phyloP scores from a whole-genome alignment of 2,888 invertebrate species.

The Actias luna region DNA sequence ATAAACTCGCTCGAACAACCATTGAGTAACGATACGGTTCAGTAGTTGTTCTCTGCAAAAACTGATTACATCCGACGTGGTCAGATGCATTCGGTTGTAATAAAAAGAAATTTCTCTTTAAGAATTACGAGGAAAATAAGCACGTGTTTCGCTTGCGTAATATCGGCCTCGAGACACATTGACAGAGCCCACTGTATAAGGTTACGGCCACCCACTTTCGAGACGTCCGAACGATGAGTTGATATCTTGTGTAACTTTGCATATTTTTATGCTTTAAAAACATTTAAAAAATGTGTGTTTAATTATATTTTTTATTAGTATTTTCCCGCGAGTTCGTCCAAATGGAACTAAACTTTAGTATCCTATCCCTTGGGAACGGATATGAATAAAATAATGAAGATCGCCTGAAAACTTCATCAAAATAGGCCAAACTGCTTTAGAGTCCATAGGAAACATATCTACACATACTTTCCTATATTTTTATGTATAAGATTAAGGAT shows the following conservation, averaged over 20 bases:
- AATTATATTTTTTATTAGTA: no score
- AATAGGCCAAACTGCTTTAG: no score
- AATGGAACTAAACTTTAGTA: no score
- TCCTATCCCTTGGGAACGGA: no score
- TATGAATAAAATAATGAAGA: no score
- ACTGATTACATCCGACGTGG: slow-evolving; percentile 27
- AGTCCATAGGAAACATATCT: no score
- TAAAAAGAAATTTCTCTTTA: slow-evolving; percentile 29
- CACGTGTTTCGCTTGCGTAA: slow-evolving; percentile 27
- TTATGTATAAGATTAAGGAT: no score
- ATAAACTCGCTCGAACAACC: not conserved
- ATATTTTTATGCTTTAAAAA: no score
- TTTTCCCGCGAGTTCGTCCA: no score
- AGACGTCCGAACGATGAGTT: not conserved
- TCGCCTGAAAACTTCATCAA: no score
- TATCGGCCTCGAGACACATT: not conserved
- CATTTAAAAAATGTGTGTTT: no score
- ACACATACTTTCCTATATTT: no score
- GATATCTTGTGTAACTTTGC: not conserved
- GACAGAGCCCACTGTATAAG: slow-evolving; percentile 1
- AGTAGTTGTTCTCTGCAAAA: slow-evolving; percentile 28
- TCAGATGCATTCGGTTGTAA: slow-evolving; percentile 17
- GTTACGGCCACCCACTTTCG: not conserved
- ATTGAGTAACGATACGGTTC: slow-evolving; percentile 31
- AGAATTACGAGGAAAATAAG: slow-evolving; percentile 20